phyloP scores from a whole-genome alignment of 2,888 invertebrate species.

The Tipula confusa region DNA sequence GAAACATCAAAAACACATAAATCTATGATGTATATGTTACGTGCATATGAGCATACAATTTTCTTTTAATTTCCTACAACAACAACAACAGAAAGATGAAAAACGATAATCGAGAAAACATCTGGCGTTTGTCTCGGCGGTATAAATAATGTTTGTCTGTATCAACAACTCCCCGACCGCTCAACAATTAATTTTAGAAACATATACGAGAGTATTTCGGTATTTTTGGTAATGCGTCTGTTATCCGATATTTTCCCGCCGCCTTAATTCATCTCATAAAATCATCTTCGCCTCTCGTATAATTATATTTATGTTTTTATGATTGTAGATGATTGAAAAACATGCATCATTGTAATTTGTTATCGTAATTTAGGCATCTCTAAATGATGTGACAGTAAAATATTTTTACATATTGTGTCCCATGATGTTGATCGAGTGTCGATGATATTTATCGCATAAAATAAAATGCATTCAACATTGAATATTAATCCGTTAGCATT shows the following conservation, averaged over 20 bases:
- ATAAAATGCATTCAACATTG: neutral
- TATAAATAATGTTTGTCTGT: no score
- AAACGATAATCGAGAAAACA: neutral
- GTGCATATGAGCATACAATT: neutral
- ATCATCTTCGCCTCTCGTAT: neutral
- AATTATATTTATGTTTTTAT: slow-evolving; percentile 7
- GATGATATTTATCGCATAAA: neutral
- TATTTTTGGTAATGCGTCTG: neutral
- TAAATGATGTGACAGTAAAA: neutral
- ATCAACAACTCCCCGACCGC: neutral
- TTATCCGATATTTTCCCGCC: neutral
- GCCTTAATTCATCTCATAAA: no score
- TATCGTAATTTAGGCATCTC: neutral
- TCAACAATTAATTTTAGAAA: slow-evolving; percentile 7
- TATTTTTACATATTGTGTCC: neutral
- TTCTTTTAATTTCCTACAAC: neutral
- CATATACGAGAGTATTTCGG: neutral
- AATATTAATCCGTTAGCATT: neutral
- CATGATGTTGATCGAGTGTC: neutral
- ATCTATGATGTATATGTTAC: neutral
- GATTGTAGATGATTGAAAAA: neutral
- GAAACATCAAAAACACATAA: neutral
- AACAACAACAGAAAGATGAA: neutral
- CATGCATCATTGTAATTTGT: neutral
- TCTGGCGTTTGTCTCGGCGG: neutral